Evolutionary conservation across 2,113 vertebrate genomes (phyloP).

Genomic region (Xenopus laevis): DNA sequence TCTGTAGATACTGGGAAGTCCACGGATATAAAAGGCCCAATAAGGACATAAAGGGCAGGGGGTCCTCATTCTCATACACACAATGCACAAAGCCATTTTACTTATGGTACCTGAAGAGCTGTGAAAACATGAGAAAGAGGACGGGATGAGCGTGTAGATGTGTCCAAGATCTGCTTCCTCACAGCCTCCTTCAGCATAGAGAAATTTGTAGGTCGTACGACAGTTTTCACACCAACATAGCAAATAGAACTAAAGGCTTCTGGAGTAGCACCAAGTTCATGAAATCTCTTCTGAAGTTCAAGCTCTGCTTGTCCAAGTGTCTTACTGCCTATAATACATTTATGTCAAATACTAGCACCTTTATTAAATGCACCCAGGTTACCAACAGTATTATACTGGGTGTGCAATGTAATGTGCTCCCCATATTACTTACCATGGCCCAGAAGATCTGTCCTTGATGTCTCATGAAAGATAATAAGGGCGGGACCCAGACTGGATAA

Average conservation of each 20-base stretch:
- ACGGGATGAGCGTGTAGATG: conserved; percentile 68
- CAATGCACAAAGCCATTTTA: neutral
- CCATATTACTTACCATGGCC: conserved; percentile 60
- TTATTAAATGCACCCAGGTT: neutral
- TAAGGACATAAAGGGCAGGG: too few species aligned
- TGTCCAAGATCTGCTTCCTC: conserved; percentile 65
- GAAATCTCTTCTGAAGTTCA: conserved; percentile 58
- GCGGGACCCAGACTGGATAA: conserved; percentile 73
- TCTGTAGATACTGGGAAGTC: too few species aligned
- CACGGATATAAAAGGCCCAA: too few species aligned
- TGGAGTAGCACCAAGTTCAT: conserved; percentile 63
- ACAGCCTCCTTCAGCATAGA: conserved; percentile 58
- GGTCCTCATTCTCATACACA: neutral
- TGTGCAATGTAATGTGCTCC: too few species aligned
- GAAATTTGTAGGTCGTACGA: conserved; percentile 71
- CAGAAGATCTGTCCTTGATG: conserved; percentile 69
- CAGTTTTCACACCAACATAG: conserved; percentile 73
- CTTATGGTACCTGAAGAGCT: conserved; percentile 63
- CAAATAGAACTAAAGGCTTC: conserved; percentile 75
- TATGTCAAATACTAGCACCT: neutral
- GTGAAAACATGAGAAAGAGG: conserved; percentile 69
- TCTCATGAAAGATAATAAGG: conserved; percentile 74
- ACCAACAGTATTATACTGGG: neutral
- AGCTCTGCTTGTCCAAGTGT: conserved; percentile 20
- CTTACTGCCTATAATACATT: conserved; percentile 8